Evolutionary conservation across 2,113 vertebrate genomes (phyloP).

Genomic region (Eulacestoma nigropectus): DNA sequence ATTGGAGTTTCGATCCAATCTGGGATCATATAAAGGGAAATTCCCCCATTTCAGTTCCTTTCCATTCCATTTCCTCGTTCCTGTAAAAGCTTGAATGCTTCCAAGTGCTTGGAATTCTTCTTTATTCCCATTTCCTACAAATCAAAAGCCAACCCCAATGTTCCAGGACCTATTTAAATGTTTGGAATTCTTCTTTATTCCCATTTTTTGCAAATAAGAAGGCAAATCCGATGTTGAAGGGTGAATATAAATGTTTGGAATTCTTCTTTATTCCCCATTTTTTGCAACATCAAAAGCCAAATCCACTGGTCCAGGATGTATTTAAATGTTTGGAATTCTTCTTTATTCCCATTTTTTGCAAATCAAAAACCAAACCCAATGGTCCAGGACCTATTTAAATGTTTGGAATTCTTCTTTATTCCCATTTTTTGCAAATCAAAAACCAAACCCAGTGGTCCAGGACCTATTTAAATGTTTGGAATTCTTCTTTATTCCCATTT

Average conservation of each 20-base stretch:
- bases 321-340: no score
- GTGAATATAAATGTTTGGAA: not conserved
- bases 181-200: no score
- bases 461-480: not conserved
- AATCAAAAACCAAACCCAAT: no score
- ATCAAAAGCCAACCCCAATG: not conserved
- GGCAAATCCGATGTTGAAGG: no score
- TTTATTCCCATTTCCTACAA: not conserved
- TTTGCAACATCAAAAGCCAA: no score
- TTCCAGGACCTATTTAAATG: no score
- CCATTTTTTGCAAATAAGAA: no score
- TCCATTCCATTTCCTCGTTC: fast-evolving
- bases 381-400: no score
- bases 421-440: not conserved
- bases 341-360: no score
- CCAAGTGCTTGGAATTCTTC: not conserved
- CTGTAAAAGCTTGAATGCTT: not conserved
- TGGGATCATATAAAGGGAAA: not conserved
- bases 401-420: not conserved
- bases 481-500: not conserved
- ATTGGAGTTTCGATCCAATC: not conserved
- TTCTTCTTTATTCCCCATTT: no score
- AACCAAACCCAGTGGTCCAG: fast-evolving
- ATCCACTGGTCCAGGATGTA: no score
- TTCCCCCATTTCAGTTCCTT: not conserved